Conservation (phyloP, 2,797 vertebrate genomes). For the Cossypha dichroa region DNA sequence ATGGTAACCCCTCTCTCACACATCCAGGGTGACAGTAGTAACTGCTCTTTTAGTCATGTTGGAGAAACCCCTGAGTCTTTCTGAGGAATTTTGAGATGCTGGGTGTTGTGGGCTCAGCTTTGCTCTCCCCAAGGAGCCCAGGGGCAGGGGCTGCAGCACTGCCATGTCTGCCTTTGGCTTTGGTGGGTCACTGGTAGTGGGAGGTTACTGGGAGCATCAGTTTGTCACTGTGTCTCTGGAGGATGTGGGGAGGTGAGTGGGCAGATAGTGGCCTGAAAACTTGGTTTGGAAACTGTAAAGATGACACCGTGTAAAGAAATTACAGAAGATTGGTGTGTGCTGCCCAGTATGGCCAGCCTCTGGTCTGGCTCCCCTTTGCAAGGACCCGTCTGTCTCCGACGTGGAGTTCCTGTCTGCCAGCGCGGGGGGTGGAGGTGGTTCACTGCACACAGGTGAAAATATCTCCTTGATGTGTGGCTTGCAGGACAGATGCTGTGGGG, state of each 20-base stretch:
- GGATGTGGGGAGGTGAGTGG: background rate
- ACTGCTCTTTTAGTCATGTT: no score
- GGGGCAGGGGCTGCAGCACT: background rate
- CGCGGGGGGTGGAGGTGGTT: rapidly evolving
- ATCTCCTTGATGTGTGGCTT: rapidly evolving
- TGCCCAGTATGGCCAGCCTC: rapidly evolving
- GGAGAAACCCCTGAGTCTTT: background rate
- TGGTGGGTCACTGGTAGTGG: background rate
- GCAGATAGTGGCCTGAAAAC: background rate
- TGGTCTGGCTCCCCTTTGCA: rapidly evolving
- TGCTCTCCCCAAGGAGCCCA: background rate
- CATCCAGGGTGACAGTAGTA: background rate
- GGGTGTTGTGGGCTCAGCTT: background rate
- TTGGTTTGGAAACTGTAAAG: background rate
- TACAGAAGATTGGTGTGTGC: background rate
- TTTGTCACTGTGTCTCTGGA: background rate
- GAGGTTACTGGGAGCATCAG: no score
- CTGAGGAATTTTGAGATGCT: background rate
- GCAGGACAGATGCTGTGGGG: background rate
- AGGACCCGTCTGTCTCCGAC: rapidly evolving
- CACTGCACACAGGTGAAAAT: background rate
- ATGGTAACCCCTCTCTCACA: rapidly evolving
- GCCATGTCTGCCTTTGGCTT: rapidly evolving
- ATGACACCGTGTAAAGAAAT: rapidly evolving
- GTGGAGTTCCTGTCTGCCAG: background rate